phyloP scores from a whole-genome alignment of 2,888 invertebrate genomes.

The Agrotis ipsilon region DNA sequence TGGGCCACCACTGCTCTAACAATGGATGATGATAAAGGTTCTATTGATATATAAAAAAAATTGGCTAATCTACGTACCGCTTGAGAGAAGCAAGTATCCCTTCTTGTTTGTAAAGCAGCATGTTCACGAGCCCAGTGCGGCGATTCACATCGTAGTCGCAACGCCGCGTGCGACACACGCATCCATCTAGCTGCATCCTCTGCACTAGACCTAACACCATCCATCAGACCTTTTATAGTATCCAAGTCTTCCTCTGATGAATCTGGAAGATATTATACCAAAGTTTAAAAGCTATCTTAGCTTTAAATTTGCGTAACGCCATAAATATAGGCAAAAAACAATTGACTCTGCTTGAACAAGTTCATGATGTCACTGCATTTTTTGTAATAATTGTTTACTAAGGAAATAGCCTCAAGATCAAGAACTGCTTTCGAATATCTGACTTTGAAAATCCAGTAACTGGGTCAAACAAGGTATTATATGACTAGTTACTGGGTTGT shows the following conservation, averaged over 20 bases:
- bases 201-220: slow-evolving; percentile 94
- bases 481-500: too few relatives aligned
- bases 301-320: too few relatives aligned
- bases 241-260: slow-evolving; percentile 85
- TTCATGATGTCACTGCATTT: too few relatives aligned
- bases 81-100: slow-evolving; percentile 98
- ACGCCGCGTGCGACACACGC: slow-evolving; percentile 95
- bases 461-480: too few relatives aligned
- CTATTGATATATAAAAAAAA: neutral
- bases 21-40: neutral
- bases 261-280: slow-evolving; percentile 12
- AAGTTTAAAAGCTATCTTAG: neutral
- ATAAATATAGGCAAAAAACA: too few relatives aligned
- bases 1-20: neutral
- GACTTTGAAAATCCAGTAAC: too few relatives aligned
- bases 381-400: too few relatives aligned
- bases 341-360: too few relatives aligned
- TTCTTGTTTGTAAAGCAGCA: slow-evolving; percentile 93
- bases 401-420: neutral
- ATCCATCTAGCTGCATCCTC: slow-evolving; percentile 92
- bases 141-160: slow-evolving; percentile 95
- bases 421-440: neutral
- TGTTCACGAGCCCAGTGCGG: slow-evolving; percentile 93
- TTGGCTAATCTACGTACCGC: slow-evolving; percentile 90
- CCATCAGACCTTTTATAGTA: slow-evolving; percentile 94